Percentiles rank a stretch among this genome's conserved stretches.
These are phyloP conservation scores for Diarsia mendica DNA, from an alignment of 2,888 invertebrate genomes.

Conservation along the genomic window DNA sequence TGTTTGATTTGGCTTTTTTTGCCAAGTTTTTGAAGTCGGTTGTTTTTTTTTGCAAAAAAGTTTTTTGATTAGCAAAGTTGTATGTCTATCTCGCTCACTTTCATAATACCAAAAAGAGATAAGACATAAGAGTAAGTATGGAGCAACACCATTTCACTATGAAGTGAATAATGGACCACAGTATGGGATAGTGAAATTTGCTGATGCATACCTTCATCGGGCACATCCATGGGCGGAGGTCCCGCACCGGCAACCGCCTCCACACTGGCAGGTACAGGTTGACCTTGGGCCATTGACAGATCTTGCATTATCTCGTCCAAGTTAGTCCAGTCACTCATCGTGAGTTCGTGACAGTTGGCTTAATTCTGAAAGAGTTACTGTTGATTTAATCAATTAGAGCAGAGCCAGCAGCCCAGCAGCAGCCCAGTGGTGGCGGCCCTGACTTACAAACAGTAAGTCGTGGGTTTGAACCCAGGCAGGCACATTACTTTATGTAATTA, in stretches of 20 bases:
- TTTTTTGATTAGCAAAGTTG: too few species aligned
- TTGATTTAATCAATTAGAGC: too few species aligned
- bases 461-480: too few species aligned
- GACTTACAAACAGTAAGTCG: too few species aligned
- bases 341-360: not conserved
- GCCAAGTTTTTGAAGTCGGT: too few species aligned
- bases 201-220: slow-evolving; percentile 71
- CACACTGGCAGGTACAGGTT: slow-evolving; percentile 70
- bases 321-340: slow-evolving; percentile 74
- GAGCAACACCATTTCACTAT: not conserved
- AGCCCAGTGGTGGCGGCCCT: too few species aligned
- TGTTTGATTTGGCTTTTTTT: too few species aligned
- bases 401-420: too few species aligned
- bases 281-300: slow-evolving; percentile 77
- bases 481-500: too few species aligned
- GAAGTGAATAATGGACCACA: not conserved
- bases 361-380: not conserved
- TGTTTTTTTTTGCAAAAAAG: too few species aligned
- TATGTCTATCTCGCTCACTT: too few species aligned
- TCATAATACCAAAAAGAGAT: too few species aligned
- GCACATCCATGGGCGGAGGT: slow-evolving; percentile 68
- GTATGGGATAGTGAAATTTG: not conserved
- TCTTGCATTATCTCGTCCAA: slow-evolving; percentile 75
- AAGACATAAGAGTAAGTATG: not conserved
- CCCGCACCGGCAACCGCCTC: slow-evolving; percentile 58